Evolutionary conservation across 2,797 vertebrate genomes (phyloP).

Genomic region (Sebastes cheni): DNA sequence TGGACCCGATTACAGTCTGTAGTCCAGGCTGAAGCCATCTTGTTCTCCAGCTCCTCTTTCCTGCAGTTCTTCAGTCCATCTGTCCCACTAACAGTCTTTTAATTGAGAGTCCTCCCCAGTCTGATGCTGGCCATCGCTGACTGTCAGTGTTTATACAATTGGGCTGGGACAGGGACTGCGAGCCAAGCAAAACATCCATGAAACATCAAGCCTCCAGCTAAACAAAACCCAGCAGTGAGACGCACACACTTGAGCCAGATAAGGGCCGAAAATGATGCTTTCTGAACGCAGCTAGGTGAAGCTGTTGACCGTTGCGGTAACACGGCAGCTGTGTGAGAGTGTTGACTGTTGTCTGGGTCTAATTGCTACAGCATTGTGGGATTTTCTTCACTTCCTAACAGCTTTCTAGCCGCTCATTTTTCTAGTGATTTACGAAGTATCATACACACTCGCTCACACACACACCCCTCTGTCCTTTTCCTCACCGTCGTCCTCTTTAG

Average conservation of each 20-base stretch:
- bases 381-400: constrained; percentile 36
- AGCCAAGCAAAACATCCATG: constrained; percentile 81
- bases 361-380: constrained; percentile 53
- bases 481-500: constrained; percentile 70
- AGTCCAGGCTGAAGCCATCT: constrained; percentile 51
- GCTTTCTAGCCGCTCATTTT: constrained; percentile 35
- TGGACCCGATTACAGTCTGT: constrained; percentile 1
- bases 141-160: constrained; percentile 77
- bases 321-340: constrained; percentile 43
- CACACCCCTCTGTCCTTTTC: constrained; percentile 50
- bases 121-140: constrained; percentile 71
- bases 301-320: constrained; percentile 54
- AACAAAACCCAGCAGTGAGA: constrained; percentile 73
- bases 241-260: constrained; percentile 66
- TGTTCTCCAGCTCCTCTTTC: constrained; percentile 45
- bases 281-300: constrained; percentile 46
- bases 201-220: constrained; percentile 78
- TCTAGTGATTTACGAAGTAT: constrained; percentile 37
- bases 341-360: constrained; percentile 44
- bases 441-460: constrained; percentile 16
- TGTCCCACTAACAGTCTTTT: constrained; percentile 71
- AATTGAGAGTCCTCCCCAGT: constrained; percentile 74
- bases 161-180: constrained; percentile 72
- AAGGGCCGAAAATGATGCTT: constrained; percentile 62
- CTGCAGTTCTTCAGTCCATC: constrained; percentile 60